Percentiles rank a stretch among this genome's conserved stretches.
These are phyloP conservation scores for Aplodontia rufa DNA, from an alignment of 2,113 vertebrate genomes.

Conservation along the genomic window DNA sequence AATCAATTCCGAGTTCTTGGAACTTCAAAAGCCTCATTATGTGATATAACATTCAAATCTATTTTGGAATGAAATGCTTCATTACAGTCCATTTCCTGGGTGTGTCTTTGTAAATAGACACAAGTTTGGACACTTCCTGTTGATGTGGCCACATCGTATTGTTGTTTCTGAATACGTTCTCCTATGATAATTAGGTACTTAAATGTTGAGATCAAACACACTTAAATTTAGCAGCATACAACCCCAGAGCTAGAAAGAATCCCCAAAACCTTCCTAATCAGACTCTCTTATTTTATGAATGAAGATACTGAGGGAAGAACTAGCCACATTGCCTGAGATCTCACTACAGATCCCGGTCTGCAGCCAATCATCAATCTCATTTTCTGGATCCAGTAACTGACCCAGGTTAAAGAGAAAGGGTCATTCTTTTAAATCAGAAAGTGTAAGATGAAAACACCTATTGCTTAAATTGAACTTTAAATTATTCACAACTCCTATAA, in stretches of 20 bases:
- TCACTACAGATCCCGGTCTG: neutral
- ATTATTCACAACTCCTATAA: neutral
- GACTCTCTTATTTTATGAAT: neutral
- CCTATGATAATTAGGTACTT: neutral
- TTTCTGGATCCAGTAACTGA: neutral
- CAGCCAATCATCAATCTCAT: rapidly evolving
- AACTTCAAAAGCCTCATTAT: constrained; percentile 64
- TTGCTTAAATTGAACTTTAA: neutral
- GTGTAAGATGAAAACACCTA: neutral
- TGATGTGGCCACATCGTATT: neutral
- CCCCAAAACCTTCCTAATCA: neutral
- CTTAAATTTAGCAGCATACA: neutral
- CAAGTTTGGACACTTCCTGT: neutral
- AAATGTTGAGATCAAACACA: neutral
- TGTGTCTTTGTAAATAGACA: constrained; percentile 20
- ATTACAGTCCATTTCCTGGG: constrained; percentile 24
- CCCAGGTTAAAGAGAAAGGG: neutral
- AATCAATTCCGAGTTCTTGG: constrained; percentile 52
- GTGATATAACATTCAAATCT: constrained; percentile 35
- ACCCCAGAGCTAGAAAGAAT: neutral
- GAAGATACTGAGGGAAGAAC: neutral
- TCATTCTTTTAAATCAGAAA: neutral
- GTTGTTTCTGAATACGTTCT: neutral
- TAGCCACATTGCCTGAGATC: neutral
- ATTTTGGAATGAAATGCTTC: constrained; percentile 55